Percentiles rank a stretch among this genome's conserved stretches.
These are phyloP conservation scores for Allobates femoralis DNA, from an alignment of 2,797 vertebrate species.

Conservation along the genomic window DNA sequence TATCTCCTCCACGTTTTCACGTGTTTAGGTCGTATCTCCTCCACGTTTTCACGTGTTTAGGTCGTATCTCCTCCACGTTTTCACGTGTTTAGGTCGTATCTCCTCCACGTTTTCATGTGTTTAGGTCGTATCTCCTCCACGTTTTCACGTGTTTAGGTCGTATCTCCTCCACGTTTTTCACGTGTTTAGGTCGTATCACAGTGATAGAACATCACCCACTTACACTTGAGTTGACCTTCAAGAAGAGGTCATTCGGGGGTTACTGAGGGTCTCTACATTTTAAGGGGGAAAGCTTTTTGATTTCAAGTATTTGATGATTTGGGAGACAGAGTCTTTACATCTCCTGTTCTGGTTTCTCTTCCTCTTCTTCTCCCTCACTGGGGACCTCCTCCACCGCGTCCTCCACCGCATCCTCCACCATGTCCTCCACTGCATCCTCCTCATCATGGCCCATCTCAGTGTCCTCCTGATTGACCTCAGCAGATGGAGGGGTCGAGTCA, in stretches of 20 bases:
- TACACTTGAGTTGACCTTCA: background rate
- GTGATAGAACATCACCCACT: too few relatives aligned
- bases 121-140: too few relatives aligned
- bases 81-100: too few relatives aligned
- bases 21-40: too few relatives aligned
- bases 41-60: too few relatives aligned
- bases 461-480: background rate
- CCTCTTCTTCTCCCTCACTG: background rate
- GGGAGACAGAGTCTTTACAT: background rate
- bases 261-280: background rate
- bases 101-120: too few relatives aligned
- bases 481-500: background rate
- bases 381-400: background rate
- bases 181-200: too few relatives aligned
- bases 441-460: background rate
- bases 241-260: background rate
- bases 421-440: conserved; percentile 8
- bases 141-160: too few relatives aligned
- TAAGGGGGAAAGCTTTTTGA: background rate
- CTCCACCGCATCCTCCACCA: too few relatives aligned
- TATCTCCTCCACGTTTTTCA: too few relatives aligned
- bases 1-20: too few relatives aligned
- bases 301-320: background rate
- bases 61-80: too few relatives aligned
- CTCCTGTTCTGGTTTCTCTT: conserved; percentile 11